Evolutionary conservation across 1,140 invertebrate species (phyloP).

Genomic region (Brachionus angularis): DNA sequence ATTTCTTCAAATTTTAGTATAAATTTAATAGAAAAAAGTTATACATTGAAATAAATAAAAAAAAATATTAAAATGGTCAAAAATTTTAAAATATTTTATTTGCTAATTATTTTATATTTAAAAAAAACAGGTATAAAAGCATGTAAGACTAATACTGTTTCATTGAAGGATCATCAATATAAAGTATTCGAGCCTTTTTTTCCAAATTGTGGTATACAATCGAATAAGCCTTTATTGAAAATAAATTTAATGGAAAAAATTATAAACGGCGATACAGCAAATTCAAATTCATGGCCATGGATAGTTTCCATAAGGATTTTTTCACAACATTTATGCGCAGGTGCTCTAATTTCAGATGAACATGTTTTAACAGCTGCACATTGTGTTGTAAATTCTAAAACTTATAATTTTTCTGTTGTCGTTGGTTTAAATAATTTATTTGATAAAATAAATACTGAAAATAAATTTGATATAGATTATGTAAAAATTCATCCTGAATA

Average conservation of each 20-base stretch:
- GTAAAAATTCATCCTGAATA: neutral
- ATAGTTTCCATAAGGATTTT: constrained; percentile 6
- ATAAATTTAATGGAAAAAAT: constrained; percentile 8
- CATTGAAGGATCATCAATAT: too few species aligned
- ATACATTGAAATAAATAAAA: too few species aligned
- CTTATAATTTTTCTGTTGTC: neutral
- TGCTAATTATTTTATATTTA: too few species aligned
- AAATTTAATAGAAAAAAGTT: too few species aligned
- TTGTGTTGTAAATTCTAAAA: constrained; percentile 8
- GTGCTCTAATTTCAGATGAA: neutral
- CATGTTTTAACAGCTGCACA: constrained; percentile 26
- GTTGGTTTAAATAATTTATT: neutral
- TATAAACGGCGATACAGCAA: neutral
- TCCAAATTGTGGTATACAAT: too few species aligned
- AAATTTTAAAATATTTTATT: too few species aligned
- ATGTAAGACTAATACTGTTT: too few species aligned
- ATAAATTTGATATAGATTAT: neutral
- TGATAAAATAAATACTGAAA: neutral
- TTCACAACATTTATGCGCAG: constrained; percentile 22
- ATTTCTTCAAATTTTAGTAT: too few species aligned
- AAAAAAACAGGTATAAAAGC: too few species aligned
- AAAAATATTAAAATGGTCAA: too few species aligned
- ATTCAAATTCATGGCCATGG: constrained; percentile 35
- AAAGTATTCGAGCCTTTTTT: too few species aligned
- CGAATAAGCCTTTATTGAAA: too few species aligned